Evolutionary conservation across 2,797 vertebrate species (phyloP).

Genomic region (Gallinago solitaria): DNA sequence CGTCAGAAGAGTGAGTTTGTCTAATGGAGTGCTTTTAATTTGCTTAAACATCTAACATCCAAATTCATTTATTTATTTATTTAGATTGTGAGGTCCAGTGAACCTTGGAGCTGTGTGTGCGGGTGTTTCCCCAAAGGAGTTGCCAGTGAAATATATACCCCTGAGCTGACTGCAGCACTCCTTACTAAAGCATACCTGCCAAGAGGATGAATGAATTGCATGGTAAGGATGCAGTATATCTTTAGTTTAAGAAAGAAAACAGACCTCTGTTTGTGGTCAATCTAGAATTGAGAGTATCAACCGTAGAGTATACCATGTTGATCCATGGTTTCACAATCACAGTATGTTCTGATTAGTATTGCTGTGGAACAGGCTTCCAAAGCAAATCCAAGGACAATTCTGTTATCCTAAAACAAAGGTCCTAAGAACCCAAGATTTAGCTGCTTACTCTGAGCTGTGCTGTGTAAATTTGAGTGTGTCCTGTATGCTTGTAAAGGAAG

Average conservation of each 20-base stretch:
- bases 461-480: background rate
- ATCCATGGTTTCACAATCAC: background rate
- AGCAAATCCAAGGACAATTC: slow-evolving; percentile 14
- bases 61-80: background rate
- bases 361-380: slow-evolving; percentile 15
- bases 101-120: background rate
- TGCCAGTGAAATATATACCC: background rate
- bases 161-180: slow-evolving; percentile 23
- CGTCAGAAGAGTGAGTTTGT: background rate
- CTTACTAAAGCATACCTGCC: background rate
- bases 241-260: slow-evolving; percentile 7
- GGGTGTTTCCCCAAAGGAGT: background rate
- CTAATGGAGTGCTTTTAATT: background rate
- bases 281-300: slow-evolving; percentile 24
- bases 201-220: slow-evolving; percentile 19
- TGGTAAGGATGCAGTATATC: background rate
- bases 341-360: background rate
- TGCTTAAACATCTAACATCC: background rate
- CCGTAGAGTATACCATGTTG: slow-evolving; percentile 3
- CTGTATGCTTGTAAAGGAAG: background rate
- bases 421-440: background rate
- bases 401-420: slow-evolving; percentile 49
- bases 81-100: background rate
- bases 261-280: background rate
- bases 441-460: background rate